Percentiles rank a stretch among this genome's conserved stretches.
Evolutionary conservation across 1,140 invertebrate genomes (phyloP).

Genomic region (Bombus confusus): DNA sequence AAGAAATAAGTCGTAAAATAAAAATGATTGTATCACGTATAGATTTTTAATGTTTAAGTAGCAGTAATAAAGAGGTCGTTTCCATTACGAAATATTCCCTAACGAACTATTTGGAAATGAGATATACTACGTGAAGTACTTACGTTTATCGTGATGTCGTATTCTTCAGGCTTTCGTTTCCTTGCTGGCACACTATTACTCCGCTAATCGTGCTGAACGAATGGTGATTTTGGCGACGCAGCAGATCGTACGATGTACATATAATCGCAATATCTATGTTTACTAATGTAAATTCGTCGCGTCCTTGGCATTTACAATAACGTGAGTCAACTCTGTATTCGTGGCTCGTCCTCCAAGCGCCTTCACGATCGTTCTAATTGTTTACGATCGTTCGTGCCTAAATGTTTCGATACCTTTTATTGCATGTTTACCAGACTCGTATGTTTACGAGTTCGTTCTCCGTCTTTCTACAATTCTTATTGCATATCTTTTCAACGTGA

Average conservation of each 20-base stretch:
- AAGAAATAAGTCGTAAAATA: background rate
- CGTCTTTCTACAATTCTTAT: background rate
- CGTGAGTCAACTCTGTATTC: constrained; percentile 17
- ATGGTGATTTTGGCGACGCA: constrained; percentile 45
- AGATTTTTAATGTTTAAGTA: background rate
- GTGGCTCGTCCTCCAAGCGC: constrained; percentile 11
- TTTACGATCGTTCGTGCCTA: constrained; percentile 32
- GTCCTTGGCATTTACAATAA: constrained; percentile 60
- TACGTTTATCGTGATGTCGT: background rate
- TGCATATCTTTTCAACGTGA: background rate
- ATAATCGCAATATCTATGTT: constrained; percentile 61
- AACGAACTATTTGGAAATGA: background rate
- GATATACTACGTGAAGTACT: too few species aligned
- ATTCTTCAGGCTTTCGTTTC: constrained; percentile 39
- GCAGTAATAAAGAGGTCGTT: background rate
- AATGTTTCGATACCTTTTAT: background rate
- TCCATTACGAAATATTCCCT: too few species aligned
- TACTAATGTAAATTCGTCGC: constrained; percentile 56
- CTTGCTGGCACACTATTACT: constrained; percentile 45
- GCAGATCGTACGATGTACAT: constrained; percentile 50
- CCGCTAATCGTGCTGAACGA: constrained; percentile 53
- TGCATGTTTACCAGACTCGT: too few species aligned
- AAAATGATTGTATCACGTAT: too few species aligned
- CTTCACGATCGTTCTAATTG: constrained; percentile 34
- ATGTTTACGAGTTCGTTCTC: background rate